Evolutionary conservation across 1,140 invertebrate genomes (phyloP).

Genomic region (Aplysia californica): DNA sequence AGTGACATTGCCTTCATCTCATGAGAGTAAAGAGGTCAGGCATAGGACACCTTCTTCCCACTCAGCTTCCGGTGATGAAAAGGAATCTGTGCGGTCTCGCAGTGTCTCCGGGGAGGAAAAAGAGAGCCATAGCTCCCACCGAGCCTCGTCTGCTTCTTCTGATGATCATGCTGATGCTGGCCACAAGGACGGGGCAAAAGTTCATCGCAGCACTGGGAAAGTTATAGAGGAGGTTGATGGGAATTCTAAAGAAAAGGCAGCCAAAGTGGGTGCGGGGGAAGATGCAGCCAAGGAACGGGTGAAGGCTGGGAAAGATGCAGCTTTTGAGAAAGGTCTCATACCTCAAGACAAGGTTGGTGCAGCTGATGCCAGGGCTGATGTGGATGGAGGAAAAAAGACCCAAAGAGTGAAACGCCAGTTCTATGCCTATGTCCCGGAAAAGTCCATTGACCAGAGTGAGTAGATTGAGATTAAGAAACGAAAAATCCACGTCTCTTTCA

Average conservation of each 20-base stretch:
- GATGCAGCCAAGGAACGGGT: background rate
- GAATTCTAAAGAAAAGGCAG: no score
- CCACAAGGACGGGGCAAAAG: no score
- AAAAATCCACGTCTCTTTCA: background rate
- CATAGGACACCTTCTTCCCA: no score
- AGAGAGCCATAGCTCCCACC: no score
- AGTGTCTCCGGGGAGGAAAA: no score
- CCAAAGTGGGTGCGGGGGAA: no score
- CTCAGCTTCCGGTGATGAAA: no score
- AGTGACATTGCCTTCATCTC: background rate
- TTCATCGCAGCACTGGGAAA: no score
- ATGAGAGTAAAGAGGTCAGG: background rate
- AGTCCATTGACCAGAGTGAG: slow-evolving; percentile 34
- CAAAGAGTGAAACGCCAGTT: slow-evolving; percentile 26
- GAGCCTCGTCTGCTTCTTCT: no score
- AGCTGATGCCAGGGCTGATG: slow-evolving; percentile 6
- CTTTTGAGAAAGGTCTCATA: background rate
- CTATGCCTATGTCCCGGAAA: slow-evolving; percentile 36
- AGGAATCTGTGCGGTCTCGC: no score
- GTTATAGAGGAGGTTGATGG: no score
- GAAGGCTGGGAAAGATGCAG: background rate
- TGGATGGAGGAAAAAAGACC: slow-evolving; percentile 15
- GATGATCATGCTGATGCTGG: no score
- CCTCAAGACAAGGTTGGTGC: background rate
- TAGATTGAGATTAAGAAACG: background rate